Evolutionary conservation across 2,888 invertebrate genomes (phyloP), one percentile per base, ranked within the genome.

Genomic region (Nomada ferruginata): DNA sequence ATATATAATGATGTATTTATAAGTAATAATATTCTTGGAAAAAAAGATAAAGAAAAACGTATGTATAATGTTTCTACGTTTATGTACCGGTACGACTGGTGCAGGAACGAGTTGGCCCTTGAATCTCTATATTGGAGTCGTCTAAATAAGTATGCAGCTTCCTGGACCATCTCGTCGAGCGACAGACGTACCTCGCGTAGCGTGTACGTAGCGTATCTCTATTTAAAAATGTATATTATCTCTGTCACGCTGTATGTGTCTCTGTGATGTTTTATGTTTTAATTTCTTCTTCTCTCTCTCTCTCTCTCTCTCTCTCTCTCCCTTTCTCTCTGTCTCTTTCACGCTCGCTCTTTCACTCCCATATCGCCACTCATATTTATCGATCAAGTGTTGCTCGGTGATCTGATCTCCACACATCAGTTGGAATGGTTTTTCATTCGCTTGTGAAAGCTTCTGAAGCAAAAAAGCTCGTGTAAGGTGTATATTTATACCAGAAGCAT

Each of bases 21-120:
- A 90, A 92, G 89, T 91, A 91, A 92, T 91, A 90, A 91, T 92
- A 91, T 91, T 92, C 88, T 91, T 90, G 90, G 85, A 88, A 89
- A 88, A 87, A 87, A 83, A 86, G 84, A 68, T 77, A 83, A 69
- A 63, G 47, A 26, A 80, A 87, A 86, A 87, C 85, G 87, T 90
- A 89, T 90, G 87, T 90, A 91, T 92, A 91, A 91, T 91, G 89
- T 90, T 89, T 87, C 89, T 90, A 91, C 89, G 81, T 89, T 36
- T 90, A 86, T 85, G 84, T 84, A 86, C 72, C 71, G 78, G 89
- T 89, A 91, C 90, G 89, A 83, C 82, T 88, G 85, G 20, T 87
- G 85, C 83, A 82, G 87, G 80, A 87, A 91, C 90, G 85, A 92
- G 89, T 82, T 90, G 90, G 89, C 79, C 90, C 87, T 76, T 72